A percentile compares a stretch with the other conserved stretches of the same genome.
Conservation (phyloP, 2,797 vertebrate genomes). For the Eulemur rubriventer region DNA sequence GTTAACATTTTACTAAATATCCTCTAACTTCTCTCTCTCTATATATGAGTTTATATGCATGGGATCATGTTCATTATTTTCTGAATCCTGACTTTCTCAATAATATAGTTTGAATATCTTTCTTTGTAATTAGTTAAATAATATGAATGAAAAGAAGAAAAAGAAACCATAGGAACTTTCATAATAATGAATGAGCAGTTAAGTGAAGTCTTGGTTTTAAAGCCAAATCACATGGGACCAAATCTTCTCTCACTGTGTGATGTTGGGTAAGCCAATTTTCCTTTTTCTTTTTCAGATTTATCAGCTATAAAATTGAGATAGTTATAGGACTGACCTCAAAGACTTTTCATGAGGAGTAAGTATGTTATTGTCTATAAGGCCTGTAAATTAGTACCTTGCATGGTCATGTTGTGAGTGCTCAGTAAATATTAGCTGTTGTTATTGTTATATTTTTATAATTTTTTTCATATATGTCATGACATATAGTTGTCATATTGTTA, state of each 20-base stretch:
- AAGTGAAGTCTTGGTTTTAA: background rate
- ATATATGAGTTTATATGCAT: background rate
- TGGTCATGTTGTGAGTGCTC: background rate
- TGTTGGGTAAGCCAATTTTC: background rate
- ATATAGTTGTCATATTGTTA: background rate
- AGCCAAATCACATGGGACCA: background rate
- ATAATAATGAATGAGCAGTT: background rate
- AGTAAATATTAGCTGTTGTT: background rate
- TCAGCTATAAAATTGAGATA: background rate
- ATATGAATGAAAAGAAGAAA: background rate
- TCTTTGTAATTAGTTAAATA: background rate
- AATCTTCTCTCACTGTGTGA: background rate
- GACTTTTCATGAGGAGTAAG: background rate
- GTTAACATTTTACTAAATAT: background rate
- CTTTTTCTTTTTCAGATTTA: background rate
- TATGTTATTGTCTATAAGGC: background rate
- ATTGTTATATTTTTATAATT: background rate
- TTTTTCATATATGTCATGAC: background rate
- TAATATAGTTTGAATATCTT: background rate
- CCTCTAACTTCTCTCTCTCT: rapidly evolving
- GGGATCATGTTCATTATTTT: background rate
- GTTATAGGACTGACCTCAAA: background rate
- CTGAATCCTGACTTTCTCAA: background rate
- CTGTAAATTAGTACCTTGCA: background rate
- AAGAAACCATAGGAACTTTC: background rate